Evolutionary conservation across 2,888 invertebrate genomes (phyloP), one percentile per base, ranked within the genome.

Genomic region (Drosophila mayaguana): DNA sequence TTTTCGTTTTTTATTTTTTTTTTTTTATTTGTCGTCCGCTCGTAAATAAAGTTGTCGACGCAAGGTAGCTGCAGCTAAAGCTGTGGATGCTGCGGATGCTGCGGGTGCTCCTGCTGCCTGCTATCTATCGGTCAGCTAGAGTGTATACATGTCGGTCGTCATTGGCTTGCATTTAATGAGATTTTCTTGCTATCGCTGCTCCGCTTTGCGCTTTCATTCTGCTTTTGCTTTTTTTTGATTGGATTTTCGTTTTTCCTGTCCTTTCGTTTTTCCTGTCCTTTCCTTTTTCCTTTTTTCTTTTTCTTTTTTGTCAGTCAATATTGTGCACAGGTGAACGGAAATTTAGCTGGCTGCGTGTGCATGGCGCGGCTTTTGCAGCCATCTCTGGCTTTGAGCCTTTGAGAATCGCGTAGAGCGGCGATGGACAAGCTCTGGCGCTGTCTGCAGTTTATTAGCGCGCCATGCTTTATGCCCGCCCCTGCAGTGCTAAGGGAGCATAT

Each of bases 111-210:
- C 46, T 77, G n/a, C 3, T 28, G 11, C 32, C 50, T 28, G 81
- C 69, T 81, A 82, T 88, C 81, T 87, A 83, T 83, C 84, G 89
- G 89, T 80, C 88, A 87, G 81, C 80, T 66, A 36, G 60, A 61
- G 78, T 81, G 64, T 62, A 69, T 65, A 61, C 54, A 79, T 63
- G 63, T 63, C 36, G 43, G 65, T 51, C 62, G 63, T 88, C 90
- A 88, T 89, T 82, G 83, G 90, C 89, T 89, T 79, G 85, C 90
- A 79, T 89, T 83, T 83, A 83, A 89, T 83, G 90, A 83, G 90
- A 88, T 83, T 88, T 75, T 68, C 38, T 18, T 16, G 45, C 51
- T 57, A 45, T 51, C 22, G 16, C n/a, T 38, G 42, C 12, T 32
- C 20, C 45, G 20, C 8, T 45, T 63, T 34, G 32, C 36, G 36